These are phyloP conservation scores for Heliconius hewitsoni DNA, from an alignment of 1,140 invertebrate genomes.

Conservation along the genomic window DNA sequence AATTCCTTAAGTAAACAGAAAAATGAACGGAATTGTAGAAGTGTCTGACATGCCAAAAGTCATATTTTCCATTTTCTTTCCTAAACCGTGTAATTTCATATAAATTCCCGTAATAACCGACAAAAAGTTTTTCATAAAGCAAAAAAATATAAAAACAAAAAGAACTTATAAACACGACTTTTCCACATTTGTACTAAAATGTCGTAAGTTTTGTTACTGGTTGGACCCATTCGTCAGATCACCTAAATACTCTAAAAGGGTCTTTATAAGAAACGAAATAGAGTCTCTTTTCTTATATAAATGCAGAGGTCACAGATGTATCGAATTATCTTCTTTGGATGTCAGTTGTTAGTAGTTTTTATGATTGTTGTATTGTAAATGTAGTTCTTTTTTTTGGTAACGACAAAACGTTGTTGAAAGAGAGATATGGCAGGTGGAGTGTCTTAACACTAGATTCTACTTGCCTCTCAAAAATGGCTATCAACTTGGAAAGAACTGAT, in stretches of 20 bases:
- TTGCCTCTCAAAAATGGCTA: too few relatives aligned
- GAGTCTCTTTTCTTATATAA: not conserved
- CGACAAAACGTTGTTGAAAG: too few relatives aligned
- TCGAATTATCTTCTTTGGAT: not conserved
- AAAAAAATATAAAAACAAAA: not conserved
- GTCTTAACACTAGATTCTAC: too few relatives aligned
- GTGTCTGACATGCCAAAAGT: too few relatives aligned
- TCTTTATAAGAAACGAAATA: not conserved
- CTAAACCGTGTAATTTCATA: not conserved
- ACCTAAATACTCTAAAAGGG: not conserved
- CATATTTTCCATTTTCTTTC: not conserved
- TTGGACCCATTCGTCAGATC: not conserved
- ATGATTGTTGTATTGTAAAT: not conserved
- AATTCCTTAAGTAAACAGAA: too few relatives aligned
- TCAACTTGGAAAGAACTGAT: too few relatives aligned
- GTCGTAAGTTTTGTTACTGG: not conserved
- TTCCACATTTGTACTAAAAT: conserved; percentile 7
- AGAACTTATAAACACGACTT: not conserved
- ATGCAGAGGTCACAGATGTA: conserved; percentile 3
- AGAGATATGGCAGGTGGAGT: too few relatives aligned
- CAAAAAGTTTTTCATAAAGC: not conserved
- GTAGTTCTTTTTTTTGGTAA: not conserved
- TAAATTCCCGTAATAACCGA: not conserved
- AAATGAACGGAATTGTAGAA: too few relatives aligned
- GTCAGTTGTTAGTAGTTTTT: conserved; percentile 1